These are phyloP conservation scores for Ahaetulla prasina DNA, from an alignment of 2,113 vertebrate species.

Conservation along the genomic window DNA sequence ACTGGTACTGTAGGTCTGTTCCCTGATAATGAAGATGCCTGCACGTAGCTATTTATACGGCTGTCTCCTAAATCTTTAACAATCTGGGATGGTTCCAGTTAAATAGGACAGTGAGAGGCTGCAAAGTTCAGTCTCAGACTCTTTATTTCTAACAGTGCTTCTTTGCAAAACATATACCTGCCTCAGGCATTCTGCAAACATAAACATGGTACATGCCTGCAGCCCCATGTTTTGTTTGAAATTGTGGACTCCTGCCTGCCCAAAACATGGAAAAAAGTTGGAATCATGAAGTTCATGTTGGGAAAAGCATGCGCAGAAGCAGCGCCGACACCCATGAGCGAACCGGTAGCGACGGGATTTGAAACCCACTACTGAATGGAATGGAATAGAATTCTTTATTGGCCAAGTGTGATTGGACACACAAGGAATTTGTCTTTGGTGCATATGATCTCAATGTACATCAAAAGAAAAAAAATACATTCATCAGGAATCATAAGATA, in stretches of 20 bases:
- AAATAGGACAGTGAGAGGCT: neutral
- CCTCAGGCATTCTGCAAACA: neutral
- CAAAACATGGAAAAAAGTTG: neutral
- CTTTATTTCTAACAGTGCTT: neutral
- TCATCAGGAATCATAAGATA: too few species aligned
- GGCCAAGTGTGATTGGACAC: too few species aligned
- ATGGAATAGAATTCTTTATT: too few species aligned
- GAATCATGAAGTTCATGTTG: neutral
- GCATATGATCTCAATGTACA: too few species aligned
- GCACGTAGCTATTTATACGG: neutral
- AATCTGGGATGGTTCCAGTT: neutral
- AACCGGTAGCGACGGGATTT: too few species aligned
- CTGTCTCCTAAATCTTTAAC: neutral
- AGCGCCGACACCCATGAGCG: too few species aligned
- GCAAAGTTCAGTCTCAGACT: neutral
- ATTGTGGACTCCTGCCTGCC: neutral
- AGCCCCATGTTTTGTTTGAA: neutral
- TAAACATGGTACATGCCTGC: neutral
- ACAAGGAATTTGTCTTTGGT: too few species aligned
- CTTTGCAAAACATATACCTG: neutral
- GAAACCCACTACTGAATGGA: too few species aligned
- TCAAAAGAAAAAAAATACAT: too few species aligned
- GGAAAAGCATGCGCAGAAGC: neutral
- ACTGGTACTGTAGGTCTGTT: neutral
- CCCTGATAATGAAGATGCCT: neutral